A percentile compares a stretch with the other conserved stretches of the same genome.
Conservation (phyloP, 2,888 invertebrate species). For the Spodoptera exigua region DNA sequence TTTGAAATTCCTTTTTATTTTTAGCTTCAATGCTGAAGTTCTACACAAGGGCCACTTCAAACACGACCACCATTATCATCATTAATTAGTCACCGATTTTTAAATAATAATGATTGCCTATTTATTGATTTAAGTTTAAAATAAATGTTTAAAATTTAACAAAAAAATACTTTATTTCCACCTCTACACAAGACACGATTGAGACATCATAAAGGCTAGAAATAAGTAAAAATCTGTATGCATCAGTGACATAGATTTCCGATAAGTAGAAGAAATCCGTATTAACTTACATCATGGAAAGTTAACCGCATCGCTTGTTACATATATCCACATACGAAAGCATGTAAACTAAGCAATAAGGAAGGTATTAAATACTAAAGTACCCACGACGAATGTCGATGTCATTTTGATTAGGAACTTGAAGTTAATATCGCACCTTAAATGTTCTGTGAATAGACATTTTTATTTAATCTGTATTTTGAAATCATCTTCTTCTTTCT, state of each 20-base stretch:
- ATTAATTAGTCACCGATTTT: conserved; percentile 40
- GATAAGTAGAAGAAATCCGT: conserved; percentile 55
- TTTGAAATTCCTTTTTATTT: too few species aligned
- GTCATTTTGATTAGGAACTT: conserved; percentile 10
- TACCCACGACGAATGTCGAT: conserved; percentile 17
- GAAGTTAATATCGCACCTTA: background rate
- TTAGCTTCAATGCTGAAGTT: conserved; percentile 88
- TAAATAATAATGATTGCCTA: conserved; percentile 22
- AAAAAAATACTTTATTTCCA: background rate
- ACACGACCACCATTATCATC: conserved; percentile 66
- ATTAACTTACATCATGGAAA: conserved; percentile 55
- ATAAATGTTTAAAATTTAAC: conserved; percentile 40
- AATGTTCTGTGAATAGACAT: too few species aligned
- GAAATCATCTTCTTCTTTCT: too few species aligned
- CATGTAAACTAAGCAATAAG: conserved; percentile 54
- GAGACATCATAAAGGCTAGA: conserved; percentile 20
- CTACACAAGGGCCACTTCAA: conserved; percentile 77
- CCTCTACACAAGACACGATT: background rate
- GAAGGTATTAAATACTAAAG: conserved; percentile 42
- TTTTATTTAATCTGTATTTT: too few species aligned
- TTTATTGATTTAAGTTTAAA: conserved; percentile 47
- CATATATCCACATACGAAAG: conserved; percentile 43
- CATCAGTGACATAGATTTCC: conserved; percentile 38
- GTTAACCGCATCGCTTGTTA: conserved; percentile 45
- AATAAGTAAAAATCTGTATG: conserved; percentile 43